Conservation (phyloP, 2,888 invertebrate genomes). For the Clunio marinus region DNA sequence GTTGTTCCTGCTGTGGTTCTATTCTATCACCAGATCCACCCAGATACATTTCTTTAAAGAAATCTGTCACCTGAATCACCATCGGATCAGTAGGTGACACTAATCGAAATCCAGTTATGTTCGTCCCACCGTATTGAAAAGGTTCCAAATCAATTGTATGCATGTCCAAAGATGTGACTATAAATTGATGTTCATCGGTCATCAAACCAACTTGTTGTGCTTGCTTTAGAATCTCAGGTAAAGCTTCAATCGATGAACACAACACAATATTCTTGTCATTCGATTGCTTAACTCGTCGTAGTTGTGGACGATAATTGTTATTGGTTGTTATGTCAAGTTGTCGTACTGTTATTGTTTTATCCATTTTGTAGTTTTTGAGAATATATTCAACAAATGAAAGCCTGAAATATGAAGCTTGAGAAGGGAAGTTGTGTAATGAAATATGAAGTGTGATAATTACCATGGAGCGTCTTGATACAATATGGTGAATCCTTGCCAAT, state of each 20-base stretch:
- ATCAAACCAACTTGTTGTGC: conserved; percentile 96
- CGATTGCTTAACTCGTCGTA: conserved; percentile 66
- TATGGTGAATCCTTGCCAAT: conserved; percentile 83
- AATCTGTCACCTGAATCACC: conserved; percentile 59
- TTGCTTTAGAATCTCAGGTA: conserved; percentile 82
- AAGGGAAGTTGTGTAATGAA: background rate
- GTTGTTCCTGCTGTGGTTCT: background rate
- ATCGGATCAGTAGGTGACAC: conserved; percentile 77
- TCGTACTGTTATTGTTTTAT: conserved; percentile 58
- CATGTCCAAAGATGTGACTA: conserved; percentile 87
- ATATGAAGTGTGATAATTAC: background rate
- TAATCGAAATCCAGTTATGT: conserved; percentile 88
- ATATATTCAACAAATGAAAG: conserved; percentile 24
- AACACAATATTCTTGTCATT: conserved; percentile 67
- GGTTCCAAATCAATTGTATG: conserved; percentile 89
- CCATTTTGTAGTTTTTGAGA: conserved; percentile 45
- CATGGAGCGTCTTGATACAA: conserved; percentile 65
- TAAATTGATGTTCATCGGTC: conserved; percentile 91
- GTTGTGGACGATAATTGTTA: conserved; percentile 63
- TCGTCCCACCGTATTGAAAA: conserved; percentile 92
- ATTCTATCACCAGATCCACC: background rate
- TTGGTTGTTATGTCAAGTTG: conserved; percentile 61
- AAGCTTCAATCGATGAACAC: conserved; percentile 78
- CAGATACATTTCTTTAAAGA: conserved; percentile 45
- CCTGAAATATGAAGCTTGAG: background rate